These are phyloP conservation scores for Odobenus rosmarus DNA, from an alignment of 2,113 vertebrate species.

Conservation along the genomic window DNA sequence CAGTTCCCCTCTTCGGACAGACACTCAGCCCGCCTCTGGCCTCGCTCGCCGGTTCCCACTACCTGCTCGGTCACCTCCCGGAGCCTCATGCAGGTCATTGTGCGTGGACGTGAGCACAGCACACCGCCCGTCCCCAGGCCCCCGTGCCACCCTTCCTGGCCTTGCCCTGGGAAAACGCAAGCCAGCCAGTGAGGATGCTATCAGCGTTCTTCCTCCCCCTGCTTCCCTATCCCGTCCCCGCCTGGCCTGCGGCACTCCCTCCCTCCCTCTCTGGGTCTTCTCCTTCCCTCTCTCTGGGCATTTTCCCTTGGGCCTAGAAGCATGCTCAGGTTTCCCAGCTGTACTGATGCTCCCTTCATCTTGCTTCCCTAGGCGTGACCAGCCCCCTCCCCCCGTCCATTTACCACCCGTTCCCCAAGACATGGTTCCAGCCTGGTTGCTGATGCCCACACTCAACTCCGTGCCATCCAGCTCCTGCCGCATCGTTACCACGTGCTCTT, in stretches of 20 bases:
- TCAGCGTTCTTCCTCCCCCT: neutral
- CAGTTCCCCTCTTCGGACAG: neutral
- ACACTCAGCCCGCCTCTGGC: neutral
- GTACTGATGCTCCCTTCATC: neutral
- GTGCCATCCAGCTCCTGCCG: neutral
- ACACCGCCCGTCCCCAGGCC: no score
- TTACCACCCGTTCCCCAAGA: neutral
- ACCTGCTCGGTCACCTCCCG: neutral
- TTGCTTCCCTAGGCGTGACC: neutral
- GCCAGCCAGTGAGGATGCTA: neutral
- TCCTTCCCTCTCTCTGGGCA: no score
- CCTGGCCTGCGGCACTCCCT: no score
- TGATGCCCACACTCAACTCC: rapidly evolving
- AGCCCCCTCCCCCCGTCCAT: neutral
- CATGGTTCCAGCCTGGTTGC: rapidly evolving
- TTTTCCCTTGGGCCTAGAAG: neutral
- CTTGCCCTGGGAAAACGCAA: no score
- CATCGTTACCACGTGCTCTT: rapidly evolving
- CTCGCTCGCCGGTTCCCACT: neutral
- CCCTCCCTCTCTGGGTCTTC: no score
- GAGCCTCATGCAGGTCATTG: neutral
- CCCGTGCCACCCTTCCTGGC: neutral
- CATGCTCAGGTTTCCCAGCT: neutral
- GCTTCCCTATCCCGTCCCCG: neutral
- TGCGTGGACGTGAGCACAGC: neutral